A percentile compares a stretch with the other conserved stretches of the same genome.
Evolutionary conservation across 2,888 invertebrate species (phyloP).

Genomic region (Cabera pusaria): DNA sequence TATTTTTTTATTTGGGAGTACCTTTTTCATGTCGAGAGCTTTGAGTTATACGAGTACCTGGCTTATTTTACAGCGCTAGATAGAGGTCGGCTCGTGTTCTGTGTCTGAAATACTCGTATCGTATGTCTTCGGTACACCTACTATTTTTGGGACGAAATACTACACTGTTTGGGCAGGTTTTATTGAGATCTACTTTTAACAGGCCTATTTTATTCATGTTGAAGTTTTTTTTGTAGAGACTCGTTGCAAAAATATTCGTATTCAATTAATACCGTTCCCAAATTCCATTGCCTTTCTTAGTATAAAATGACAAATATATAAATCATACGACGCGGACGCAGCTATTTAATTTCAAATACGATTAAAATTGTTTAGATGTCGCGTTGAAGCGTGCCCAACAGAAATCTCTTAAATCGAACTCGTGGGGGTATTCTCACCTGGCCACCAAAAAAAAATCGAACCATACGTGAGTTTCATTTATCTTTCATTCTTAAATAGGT

Average conservation of each 20-base stretch:
- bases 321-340: too few relatives aligned
- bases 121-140: slow-evolving; percentile 5
- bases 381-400: too few relatives aligned
- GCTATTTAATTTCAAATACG: too few relatives aligned
- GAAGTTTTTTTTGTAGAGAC: not conserved
- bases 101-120: slow-evolving; percentile 19
- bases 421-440: slow-evolving; percentile 1
- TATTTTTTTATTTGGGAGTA: slow-evolving; percentile 56
- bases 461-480: slow-evolving; percentile 20
- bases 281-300: too few relatives aligned
- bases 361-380: too few relatives aligned
- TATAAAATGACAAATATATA: too few relatives aligned
- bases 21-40: slow-evolving; percentile 59
- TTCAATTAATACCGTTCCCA: too few relatives aligned
- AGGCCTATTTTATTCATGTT: slow-evolving; percentile 2
- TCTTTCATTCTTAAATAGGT: slow-evolving; percentile 28
- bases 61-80: slow-evolving; percentile 33
- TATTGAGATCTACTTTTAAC: not conserved
- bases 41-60: slow-evolving; percentile 44
- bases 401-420: too few relatives aligned
- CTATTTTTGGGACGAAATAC: slow-evolving; percentile 12
- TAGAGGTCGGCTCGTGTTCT: slow-evolving; percentile 26
- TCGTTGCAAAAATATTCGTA: too few relatives aligned
- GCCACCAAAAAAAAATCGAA: slow-evolving; percentile 6
- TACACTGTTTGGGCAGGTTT: slow-evolving; percentile 12